These are phyloP conservation scores for Drosophila lacertosa DNA, from an alignment of 1,140 invertebrate genomes.

Conservation along the genomic window DNA sequence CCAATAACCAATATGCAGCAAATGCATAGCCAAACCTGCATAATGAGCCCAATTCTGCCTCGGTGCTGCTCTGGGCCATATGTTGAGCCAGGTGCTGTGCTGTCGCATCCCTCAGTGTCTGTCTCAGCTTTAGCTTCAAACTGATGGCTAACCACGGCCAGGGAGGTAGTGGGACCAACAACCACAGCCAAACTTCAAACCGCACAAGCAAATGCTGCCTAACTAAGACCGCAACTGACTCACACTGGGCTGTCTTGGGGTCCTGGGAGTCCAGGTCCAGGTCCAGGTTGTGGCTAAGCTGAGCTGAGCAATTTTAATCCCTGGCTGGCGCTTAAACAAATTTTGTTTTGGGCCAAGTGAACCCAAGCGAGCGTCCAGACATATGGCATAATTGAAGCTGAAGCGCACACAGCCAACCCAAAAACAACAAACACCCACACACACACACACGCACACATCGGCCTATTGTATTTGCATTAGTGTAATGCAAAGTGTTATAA, in stretches of 20 bases:
- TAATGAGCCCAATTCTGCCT: slow-evolving; percentile 63
- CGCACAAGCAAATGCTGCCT: slow-evolving; percentile 54
- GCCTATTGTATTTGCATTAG: slow-evolving; percentile 79
- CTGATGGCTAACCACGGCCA: slow-evolving; percentile 11
- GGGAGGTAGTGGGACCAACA: slow-evolving; percentile 16
- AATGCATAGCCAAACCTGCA: slow-evolving; percentile 28
- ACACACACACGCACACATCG: not conserved
- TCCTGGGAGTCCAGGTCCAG: too few species aligned
- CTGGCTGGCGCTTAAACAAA: slow-evolving; percentile 75
- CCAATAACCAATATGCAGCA: slow-evolving; percentile 54
- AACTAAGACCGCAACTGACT: slow-evolving; percentile 41
- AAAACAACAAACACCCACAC: slow-evolving; percentile 12
- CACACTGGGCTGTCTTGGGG: slow-evolving; percentile 13
- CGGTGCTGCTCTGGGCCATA: slow-evolving; percentile 12
- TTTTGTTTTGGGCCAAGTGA: slow-evolving; percentile 65
- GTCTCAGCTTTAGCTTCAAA: not conserved
- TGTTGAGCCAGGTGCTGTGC: not conserved
- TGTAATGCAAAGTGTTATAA: slow-evolving; percentile 83
- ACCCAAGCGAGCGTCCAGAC: slow-evolving; percentile 49
- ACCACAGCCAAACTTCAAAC: slow-evolving; percentile 58
- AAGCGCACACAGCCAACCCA: slow-evolving; percentile 22
- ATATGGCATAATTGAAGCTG: slow-evolving; percentile 76
- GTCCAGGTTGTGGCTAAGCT: slow-evolving; percentile 25
- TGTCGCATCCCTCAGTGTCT: not conserved
- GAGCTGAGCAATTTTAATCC: slow-evolving; percentile 70